Conservation (phyloP, 2,888 invertebrate genomes). For the Epsilonema sp. region DNA sequence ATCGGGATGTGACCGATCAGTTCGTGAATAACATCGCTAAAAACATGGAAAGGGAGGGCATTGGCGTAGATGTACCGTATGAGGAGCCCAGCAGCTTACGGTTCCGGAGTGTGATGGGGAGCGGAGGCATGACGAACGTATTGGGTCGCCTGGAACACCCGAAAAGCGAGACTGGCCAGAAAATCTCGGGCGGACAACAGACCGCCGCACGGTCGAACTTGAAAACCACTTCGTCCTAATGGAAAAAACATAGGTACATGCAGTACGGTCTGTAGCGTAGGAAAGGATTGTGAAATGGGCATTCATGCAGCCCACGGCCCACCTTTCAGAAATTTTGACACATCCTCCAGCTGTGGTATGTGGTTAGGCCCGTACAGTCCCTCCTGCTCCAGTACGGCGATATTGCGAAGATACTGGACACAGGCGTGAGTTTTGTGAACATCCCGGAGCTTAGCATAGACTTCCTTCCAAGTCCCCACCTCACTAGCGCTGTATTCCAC, state of each 20-base stretch:
- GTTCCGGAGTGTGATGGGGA: slow-evolving; percentile 94
- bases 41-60: too few relatives aligned
- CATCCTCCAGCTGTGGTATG: slow-evolving; percentile 84
- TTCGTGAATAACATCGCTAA: slow-evolving; percentile 73
- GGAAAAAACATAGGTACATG: too few relatives aligned
- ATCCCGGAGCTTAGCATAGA: slow-evolving; percentile 70
- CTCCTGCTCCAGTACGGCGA: slow-evolving; percentile 63
- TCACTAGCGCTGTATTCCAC: slow-evolving; percentile 72
- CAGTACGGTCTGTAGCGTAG: too few relatives aligned
- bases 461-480: slow-evolving; percentile 75
- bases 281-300: too few relatives aligned
- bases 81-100: too few relatives aligned
- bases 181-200: slow-evolving; percentile 91
- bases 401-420: slow-evolving; percentile 42
- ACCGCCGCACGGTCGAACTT: slow-evolving; percentile 86
- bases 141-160: slow-evolving; percentile 59
- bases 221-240: slow-evolving; percentile 93
- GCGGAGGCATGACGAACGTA: slow-evolving; percentile 84
- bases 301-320: too few relatives aligned
- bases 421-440: slow-evolving; percentile 84
- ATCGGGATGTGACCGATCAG: slow-evolving; percentile 84
- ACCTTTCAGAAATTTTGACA: slow-evolving; percentile 73
- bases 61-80: too few relatives aligned
- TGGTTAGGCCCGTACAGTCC: slow-evolving; percentile 64
- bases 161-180: slow-evolving; percentile 54